phyloP scores from a whole-genome alignment of 2,888 invertebrate species.

The Ormyrus labotus region DNA sequence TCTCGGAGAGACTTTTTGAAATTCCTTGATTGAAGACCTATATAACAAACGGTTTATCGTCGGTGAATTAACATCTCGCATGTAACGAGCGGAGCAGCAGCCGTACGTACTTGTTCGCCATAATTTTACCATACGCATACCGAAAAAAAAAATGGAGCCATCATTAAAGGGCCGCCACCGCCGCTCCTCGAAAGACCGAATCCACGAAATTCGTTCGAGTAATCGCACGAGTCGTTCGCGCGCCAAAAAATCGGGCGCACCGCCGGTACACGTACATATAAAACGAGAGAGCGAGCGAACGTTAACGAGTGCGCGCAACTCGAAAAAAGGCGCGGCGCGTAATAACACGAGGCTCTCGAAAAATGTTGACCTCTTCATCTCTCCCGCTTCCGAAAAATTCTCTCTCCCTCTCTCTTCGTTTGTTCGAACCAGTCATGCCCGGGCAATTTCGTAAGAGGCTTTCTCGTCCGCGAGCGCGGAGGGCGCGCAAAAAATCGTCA shows the following conservation, averaged over 20 bases:
- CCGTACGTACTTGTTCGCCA: too few relatives aligned
- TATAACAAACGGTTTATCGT: not conserved
- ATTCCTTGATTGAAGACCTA: not conserved
- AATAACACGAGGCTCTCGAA: constrained; percentile 30
- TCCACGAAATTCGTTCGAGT: constrained; percentile 20
- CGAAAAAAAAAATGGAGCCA: too few relatives aligned
- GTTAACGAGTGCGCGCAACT: constrained; percentile 27
- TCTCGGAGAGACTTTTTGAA: too few relatives aligned
- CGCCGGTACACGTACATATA: not conserved
- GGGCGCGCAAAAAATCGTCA: constrained; percentile 3
- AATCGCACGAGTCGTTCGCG: constrained; percentile 15
- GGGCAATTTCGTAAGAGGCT: constrained; percentile 29
- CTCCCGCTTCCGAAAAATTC: not conserved
- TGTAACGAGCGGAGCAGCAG: too few relatives aligned
- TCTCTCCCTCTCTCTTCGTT: not conserved
- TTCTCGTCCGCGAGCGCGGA: not conserved
- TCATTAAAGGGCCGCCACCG: too few relatives aligned
- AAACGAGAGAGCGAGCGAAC: constrained; percentile 19
- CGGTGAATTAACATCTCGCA: not conserved
- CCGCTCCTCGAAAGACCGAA: not conserved
- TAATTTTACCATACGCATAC: too few relatives aligned
- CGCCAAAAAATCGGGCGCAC: not conserved
- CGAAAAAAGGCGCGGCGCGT: constrained; percentile 5
- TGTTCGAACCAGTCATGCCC: constrained; percentile 20
- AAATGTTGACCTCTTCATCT: constrained; percentile 43